Evolutionary conservation across 2,797 vertebrate species (phyloP).

Genomic region (Brachyalestes nurse): DNA sequence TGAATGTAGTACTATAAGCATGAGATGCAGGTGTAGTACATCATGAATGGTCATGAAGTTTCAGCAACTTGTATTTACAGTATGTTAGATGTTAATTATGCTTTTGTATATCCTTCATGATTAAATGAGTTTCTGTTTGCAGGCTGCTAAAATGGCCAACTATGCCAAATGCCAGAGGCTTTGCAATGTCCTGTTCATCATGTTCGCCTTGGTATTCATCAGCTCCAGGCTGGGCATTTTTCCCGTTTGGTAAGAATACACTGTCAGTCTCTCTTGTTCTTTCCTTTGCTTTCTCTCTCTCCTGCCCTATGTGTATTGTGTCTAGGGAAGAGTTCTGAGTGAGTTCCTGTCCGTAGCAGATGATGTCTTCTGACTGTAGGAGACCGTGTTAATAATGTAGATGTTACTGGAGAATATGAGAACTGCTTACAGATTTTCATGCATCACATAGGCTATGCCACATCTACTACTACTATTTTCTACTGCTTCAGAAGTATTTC

Average conservation of each 20-base stretch:
- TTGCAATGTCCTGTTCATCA: slow-evolving; percentile 93
- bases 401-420: not conserved
- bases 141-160: slow-evolving; percentile 99
- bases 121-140: slow-evolving; percentile 51
- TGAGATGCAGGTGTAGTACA: not conserved
- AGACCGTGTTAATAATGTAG: slow-evolving; percentile 9
- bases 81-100: not conserved
- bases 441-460: not conserved
- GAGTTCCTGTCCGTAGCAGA: slow-evolving; percentile 33
- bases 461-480: no score
- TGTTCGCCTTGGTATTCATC: slow-evolving; percentile 95
- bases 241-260: slow-evolving; percentile 90
- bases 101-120: not conserved
- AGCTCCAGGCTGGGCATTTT: slow-evolving; percentile 92
- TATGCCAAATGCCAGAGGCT: slow-evolving; percentile 97
- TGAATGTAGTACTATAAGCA: not conserved
- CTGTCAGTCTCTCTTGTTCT: not conserved
- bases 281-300: not conserved
- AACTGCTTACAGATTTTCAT: not conserved
- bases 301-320: not conserved
- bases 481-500: not conserved
- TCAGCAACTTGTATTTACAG: not conserved
- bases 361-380: slow-evolving; percentile 22
- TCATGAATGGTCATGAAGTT: not conserved
- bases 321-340: not conserved